phyloP scores from a whole-genome alignment of 2,888 invertebrate species.

The Steinernema scapterisci region DNA sequence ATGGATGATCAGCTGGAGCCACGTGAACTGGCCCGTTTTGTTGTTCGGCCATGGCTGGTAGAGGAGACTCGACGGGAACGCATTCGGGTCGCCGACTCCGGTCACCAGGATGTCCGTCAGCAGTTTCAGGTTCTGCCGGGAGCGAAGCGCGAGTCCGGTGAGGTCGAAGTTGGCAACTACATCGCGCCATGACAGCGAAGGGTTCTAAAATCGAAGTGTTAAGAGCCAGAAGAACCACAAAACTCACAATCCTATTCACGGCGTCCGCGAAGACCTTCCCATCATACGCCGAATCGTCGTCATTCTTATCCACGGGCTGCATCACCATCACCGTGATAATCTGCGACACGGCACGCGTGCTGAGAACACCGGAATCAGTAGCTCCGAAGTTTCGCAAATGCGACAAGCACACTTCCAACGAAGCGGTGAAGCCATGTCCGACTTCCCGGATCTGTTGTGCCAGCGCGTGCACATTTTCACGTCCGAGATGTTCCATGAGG shows the following conservation, averaged over 20 bases:
- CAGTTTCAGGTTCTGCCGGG: slow-evolving; percentile 81
- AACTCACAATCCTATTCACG: slow-evolving; percentile 89
- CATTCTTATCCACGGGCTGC: not conserved
- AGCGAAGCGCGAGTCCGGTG: slow-evolving; percentile 84
- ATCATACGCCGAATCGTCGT: slow-evolving; percentile 43
- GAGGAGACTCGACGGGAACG: slow-evolving; percentile 81
- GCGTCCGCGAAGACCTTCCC: slow-evolving; percentile 69
- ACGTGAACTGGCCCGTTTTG: slow-evolving; percentile 70
- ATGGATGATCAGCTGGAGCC: slow-evolving; percentile 72
- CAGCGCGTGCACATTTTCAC: slow-evolving; percentile 16
- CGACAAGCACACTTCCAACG: slow-evolving; percentile 84
- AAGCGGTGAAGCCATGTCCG: slow-evolving; percentile 85
- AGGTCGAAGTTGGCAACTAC: slow-evolving; percentile 89
- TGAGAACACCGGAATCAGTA: slow-evolving; percentile 74
- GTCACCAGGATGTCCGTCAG: slow-evolving; percentile 81
- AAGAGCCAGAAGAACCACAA: slow-evolving; percentile 73
- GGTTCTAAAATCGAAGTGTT: slow-evolving; percentile 51
- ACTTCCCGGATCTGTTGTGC: slow-evolving; percentile 67
- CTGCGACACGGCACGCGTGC: slow-evolving; percentile 82
- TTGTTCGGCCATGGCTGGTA: slow-evolving; percentile 91
- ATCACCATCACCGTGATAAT: slow-evolving; percentile 82
- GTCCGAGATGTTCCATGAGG: slow-evolving; percentile 12
- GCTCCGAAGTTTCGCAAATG: slow-evolving; percentile 80
- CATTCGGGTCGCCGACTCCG: slow-evolving; percentile 71
- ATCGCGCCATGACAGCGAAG: slow-evolving; percentile 83